Base-by-base conservation (phyloP, 1,140 invertebrate genomes). In the Cepaea nemoralis region DNA sequence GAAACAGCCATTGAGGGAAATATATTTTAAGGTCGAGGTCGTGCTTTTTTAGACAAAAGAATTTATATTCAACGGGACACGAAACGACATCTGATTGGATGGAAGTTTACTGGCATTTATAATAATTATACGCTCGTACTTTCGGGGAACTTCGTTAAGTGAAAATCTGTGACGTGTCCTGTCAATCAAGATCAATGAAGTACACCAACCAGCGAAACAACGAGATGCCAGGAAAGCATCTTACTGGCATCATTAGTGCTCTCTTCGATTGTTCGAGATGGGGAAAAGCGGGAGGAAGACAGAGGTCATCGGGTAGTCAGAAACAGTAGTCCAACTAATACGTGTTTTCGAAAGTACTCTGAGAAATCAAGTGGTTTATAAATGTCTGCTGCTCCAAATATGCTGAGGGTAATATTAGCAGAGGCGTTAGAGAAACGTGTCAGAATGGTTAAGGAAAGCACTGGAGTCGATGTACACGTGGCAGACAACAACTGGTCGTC, bases 31-130 rank as follows among this genome's bases (percentile, higher is more conserved):
- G 69, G 69, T 39, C 69, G 37, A 70, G 69, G 69, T 39, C 69
- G 69, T 40, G 69, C 40, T 70, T 24, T 42, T 70, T 42, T n/a
- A 40, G 69, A 70, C 8, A 22, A 5, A 31, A 37, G 37, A 70
- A 24, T 40, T 24, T 70, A 70, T 39, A 40, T 70, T n/a, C 35
- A 63, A 31, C 27, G 39, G 69, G 39, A 70, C 69, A 70, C 69
- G 69, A 39, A 42, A n/a, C 69, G 16, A 24, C 19, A 1, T 70
- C 69, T 70, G 69, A 70, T 70, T 70, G 69, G 69, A 70, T 37
- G 37, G 24, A 22, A 70, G 35, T 27, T 63, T 63, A 27, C 59
- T 31, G 59, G n/a, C 27, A 63, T 63, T 63, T 63, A 31, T 2
- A 27, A 63, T 19, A 31, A 31, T 12, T 8, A 48, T 12, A 48